Evolutionary conservation across 2,888 invertebrate genomes (phyloP).

Genomic region (Boloria selene): DNA sequence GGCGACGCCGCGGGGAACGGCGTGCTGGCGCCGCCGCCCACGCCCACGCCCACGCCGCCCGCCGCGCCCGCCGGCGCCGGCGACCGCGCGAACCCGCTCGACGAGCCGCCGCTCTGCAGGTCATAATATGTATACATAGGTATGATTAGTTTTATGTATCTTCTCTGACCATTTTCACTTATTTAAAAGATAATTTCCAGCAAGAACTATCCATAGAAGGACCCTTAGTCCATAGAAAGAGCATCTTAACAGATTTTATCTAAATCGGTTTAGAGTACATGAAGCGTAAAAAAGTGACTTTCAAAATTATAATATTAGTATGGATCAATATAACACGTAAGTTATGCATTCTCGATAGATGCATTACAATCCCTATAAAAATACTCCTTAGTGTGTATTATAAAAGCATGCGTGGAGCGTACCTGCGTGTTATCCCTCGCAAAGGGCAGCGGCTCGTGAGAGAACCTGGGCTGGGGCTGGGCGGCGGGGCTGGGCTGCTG

Average conservation of each 20-base stretch:
- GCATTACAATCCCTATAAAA: no score
- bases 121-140: neutral
- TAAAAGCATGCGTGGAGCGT: constrained; percentile 18
- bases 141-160: no score
- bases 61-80: constrained; percentile 49
- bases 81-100: constrained; percentile 58
- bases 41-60: constrained; percentile 51
- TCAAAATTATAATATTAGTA: no score
- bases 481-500: constrained; percentile 55
- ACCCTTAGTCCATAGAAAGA: no score
- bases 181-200: no score
- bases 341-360: no score
- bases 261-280: no score
- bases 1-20: constrained; percentile 68
- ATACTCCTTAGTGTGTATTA: neutral
- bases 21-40: constrained; percentile 46
- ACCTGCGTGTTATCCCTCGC: constrained; percentile 47
- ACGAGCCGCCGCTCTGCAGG: constrained; percentile 44
- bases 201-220: no score
- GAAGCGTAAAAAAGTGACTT: no score
- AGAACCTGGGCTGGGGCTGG: constrained; percentile 43
- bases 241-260: no score
- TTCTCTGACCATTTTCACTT: no score
- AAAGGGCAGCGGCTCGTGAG: constrained; percentile 47
- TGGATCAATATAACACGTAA: no score